Evolutionary conservation across 2,888 invertebrate species (phyloP).

Genomic region (Onchidella celtica): DNA sequence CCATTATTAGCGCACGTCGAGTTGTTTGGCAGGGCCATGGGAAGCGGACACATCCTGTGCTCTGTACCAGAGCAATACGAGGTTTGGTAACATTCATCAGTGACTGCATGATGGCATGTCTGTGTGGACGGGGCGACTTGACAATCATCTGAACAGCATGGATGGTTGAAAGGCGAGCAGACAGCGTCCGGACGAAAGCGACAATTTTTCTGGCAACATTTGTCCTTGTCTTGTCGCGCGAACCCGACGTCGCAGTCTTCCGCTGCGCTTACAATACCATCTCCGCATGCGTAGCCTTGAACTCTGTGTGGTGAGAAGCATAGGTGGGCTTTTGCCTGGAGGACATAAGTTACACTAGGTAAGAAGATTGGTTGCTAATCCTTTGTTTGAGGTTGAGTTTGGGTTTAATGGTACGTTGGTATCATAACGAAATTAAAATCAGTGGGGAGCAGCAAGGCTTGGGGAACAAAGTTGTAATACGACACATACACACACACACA

Average conservation of each 20-base stretch:
- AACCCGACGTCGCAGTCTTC: constrained; percentile 33
- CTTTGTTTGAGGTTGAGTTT: no score
- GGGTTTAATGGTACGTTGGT: no score
- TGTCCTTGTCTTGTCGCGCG: neutral
- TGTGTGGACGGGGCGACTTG: constrained; percentile 12
- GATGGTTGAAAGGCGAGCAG: neutral
- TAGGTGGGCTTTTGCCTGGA: constrained; percentile 19
- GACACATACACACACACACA: neutral
- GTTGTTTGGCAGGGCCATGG: neutral
- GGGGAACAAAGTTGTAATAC: neutral
- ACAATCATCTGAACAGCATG: constrained; percentile 19
- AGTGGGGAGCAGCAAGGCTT: neutral
- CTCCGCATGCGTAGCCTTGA: neutral
- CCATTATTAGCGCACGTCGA: neutral
- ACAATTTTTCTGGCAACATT: neutral
- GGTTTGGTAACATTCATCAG: neutral
- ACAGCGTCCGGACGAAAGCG: neutral
- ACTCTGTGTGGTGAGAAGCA: neutral
- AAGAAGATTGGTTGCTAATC: no score
- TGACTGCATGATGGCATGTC: neutral
- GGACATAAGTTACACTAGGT: no score
- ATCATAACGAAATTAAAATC: no score
- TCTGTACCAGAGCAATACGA: neutral
- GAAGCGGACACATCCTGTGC: neutral
- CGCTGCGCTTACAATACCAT: neutral